A percentile compares a stretch with the other conserved stretches of the same genome.
These are phyloP conservation scores for Rhagium mordax DNA, from an alignment of 2,888 invertebrate genomes.

Conservation along the genomic window DNA sequence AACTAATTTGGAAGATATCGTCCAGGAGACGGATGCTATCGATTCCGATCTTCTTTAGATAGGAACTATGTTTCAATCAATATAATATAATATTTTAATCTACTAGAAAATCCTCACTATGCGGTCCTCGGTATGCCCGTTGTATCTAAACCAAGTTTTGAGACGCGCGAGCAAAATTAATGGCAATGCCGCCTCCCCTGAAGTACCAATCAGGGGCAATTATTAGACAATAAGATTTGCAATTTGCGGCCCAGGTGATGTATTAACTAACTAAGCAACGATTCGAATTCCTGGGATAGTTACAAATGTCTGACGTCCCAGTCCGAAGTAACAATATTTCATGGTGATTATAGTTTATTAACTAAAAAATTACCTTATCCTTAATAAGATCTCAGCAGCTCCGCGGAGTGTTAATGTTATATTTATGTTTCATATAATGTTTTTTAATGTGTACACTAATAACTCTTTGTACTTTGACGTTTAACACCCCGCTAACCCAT, in stretches of 20 bases:
- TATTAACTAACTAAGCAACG: not conserved
- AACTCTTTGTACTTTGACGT: constrained; percentile 8
- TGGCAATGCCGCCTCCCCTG: not conserved
- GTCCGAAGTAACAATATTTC: not conserved
- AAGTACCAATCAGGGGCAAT: not conserved
- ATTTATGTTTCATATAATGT: constrained; percentile 22
- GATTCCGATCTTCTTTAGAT: too few species aligned
- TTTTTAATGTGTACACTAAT: constrained; percentile 7
- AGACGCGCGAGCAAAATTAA: not conserved
- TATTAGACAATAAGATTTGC: not conserved
- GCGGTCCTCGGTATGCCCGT: too few species aligned
- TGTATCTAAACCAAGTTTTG: not conserved
- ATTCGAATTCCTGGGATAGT: not conserved
- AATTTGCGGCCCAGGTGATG: not conserved
- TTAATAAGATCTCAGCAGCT: constrained; percentile 24
- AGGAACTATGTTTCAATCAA: too few species aligned
- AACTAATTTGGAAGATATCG: too few species aligned
- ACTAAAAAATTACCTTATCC: constrained; percentile 19
- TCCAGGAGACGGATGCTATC: too few species aligned
- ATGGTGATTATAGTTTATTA: not conserved
- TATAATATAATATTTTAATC: too few species aligned
- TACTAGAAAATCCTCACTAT: too few species aligned
- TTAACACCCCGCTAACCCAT: not conserved
- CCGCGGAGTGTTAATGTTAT: constrained; percentile 22
- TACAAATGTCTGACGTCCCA: not conserved